Evolutionary conservation across 1,140 invertebrate species (phyloP), one percentile per base, ranked within the genome.

Genomic region (Homarus americanus): DNA sequence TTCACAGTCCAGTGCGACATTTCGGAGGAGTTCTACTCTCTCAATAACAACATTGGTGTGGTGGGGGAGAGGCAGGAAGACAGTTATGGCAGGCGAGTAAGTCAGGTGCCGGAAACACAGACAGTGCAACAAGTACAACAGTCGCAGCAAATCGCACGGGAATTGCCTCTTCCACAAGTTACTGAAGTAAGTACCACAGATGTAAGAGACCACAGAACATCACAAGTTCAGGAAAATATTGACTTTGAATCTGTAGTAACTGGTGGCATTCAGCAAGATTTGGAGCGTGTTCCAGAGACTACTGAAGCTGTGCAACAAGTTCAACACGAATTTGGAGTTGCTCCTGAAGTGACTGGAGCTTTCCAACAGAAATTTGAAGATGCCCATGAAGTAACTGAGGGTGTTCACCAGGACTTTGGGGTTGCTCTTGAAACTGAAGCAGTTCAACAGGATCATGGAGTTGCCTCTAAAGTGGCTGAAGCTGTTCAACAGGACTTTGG

Each of bases 1-100:
- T 98, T 97, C 94, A 98, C 98, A 93, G 97, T 98, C 0, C 96
- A 98, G 93, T 98, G 96, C 10, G 63, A 58, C 3, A n/a, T 3
- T 24, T 40, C 17, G 17, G 63, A 36, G 17, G 15, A 44, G 12
- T 69, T 69, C 63, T 69, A 32, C 12, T 32, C 2, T 12, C 63
- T 69, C 63, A 69, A 69, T 24, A 32, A 32, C 2, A 28, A 69
- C 63, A 69, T 69, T 24, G 63, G 63, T 28, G 7, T 32, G n/a
- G 63, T 69, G 12, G 63, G 63, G 1, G 5, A 28, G 5, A 24
- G n/a, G 12, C n/a, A 32, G 28, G n/a, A 12, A 9, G 7, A 10
- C 63, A 28, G 5, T 69, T 5, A 69, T 9, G 63, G n/a, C 63
- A 28, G 63, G 5, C 63, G 63, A 12, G n/a, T 32, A 15, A 15